Percentiles rank a stretch among this genome's conserved stretches.
Conservation (phyloP, 1,140 invertebrate genomes). For the Euura lappo region DNA sequence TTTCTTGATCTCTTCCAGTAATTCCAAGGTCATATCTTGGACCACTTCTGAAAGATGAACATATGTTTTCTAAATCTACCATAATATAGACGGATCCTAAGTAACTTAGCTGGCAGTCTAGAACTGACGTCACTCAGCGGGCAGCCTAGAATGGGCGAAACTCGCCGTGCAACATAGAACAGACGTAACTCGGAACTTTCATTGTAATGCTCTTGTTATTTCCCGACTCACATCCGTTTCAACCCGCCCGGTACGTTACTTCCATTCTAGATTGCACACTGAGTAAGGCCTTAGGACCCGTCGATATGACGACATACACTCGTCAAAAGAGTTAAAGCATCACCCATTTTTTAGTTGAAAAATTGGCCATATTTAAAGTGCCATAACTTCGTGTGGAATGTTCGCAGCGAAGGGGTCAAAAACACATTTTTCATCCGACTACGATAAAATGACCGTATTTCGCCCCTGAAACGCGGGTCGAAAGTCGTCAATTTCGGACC, state of each 20-base stretch:
- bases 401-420: too few species aligned
- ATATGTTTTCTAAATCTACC: not conserved
- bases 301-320: not conserved
- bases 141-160: not conserved
- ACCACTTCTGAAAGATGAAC: not conserved
- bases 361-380: too few species aligned
- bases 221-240: not conserved
- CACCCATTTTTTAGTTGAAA: too few species aligned
- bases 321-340: not conserved
- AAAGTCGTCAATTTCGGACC: too few species aligned
- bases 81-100: not conserved
- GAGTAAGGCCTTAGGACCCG: not conserved
- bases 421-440: not conserved
- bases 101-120: not conserved
- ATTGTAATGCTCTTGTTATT: not conserved
- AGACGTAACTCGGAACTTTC: not conserved
- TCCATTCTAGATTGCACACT: not conserved
- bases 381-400: too few species aligned
- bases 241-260: too few species aligned
- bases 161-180: not conserved
- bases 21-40: not conserved
- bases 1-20: not conserved
- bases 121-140: not conserved
- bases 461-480: too few species aligned
- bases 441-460: too few species aligned